Evolutionary conservation across 2,113 vertebrate species (phyloP).

Genomic region (Cranoglanis bouderius): DNA sequence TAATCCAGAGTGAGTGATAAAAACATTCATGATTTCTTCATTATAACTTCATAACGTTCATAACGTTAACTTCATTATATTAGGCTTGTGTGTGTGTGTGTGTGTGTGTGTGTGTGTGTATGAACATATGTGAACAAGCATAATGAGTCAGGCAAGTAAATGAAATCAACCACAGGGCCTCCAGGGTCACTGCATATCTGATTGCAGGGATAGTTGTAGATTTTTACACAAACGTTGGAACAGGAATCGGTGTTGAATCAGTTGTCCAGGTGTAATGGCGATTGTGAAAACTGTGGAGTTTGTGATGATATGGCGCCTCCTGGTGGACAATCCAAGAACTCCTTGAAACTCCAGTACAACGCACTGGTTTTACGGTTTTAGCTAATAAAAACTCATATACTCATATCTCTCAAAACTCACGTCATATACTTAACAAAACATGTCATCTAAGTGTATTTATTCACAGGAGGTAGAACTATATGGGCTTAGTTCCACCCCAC

Average conservation of each 20-base stretch:
- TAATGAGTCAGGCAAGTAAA: background rate
- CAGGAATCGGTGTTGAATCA: background rate
- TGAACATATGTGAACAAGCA: background rate
- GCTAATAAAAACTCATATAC: background rate
- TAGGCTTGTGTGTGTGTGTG: background rate
- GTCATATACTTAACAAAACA: background rate
- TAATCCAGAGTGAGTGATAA: background rate
- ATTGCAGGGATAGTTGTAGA: background rate
- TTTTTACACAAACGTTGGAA: background rate
- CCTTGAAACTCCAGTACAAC: background rate
- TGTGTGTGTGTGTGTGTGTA: background rate
- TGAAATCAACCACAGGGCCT: background rate
- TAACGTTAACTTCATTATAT: no score
- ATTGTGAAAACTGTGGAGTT: background rate
- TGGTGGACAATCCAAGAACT: slow-evolving; percentile 7
- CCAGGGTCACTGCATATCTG: background rate
- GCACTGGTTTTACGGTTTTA: background rate
- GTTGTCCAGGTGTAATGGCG: background rate
- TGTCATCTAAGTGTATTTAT: background rate
- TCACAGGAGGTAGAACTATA: background rate
- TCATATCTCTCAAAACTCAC: no score
- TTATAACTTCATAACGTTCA: no score
- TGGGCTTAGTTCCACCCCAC: background rate
- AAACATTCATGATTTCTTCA: no score
- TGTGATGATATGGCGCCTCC: background rate